Percentiles rank a stretch among this genome's conserved stretches.
Evolutionary conservation across 2,888 invertebrate genomes (phyloP).

Genomic region (Nymphalis c-album): DNA sequence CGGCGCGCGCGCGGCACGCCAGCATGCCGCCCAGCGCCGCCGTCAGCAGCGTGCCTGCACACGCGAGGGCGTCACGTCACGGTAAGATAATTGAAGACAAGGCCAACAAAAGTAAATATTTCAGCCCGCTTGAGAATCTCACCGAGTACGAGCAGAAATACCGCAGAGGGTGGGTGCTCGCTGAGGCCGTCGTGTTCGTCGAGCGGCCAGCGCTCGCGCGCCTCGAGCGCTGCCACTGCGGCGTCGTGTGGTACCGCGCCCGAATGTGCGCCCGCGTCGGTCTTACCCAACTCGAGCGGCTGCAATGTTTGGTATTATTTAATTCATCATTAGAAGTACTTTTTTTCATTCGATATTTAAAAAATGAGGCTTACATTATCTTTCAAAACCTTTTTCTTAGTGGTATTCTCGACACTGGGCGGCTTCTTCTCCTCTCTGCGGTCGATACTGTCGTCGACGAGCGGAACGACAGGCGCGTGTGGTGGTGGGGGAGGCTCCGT

Average conservation of each 20-base stretch:
- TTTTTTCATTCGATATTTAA: too few species aligned
- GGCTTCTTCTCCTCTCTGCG: slow-evolving; percentile 30
- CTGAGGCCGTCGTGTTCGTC: slow-evolving; percentile 84
- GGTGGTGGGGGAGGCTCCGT: slow-evolving; percentile 38
- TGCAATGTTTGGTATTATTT: background rate
- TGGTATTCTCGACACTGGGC: slow-evolving; percentile 36
- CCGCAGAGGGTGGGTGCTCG: slow-evolving; percentile 89
- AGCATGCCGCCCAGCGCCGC: slow-evolving; percentile 90
- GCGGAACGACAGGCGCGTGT: slow-evolving; percentile 38
- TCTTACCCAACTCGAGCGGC: slow-evolving; percentile 13
- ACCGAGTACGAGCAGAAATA: slow-evolving; percentile 89
- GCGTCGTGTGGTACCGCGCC: slow-evolving; percentile 25
- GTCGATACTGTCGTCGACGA: slow-evolving; percentile 31
- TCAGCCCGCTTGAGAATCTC: slow-evolving; percentile 37
- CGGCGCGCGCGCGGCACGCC: slow-evolving; percentile 90
- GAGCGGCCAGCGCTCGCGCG: slow-evolving; percentile 61
- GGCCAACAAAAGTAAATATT: too few species aligned
- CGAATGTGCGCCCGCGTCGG: slow-evolving; percentile 22
- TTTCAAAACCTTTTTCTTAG: slow-evolving; percentile 44
- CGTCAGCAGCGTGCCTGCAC: slow-evolving; percentile 89
- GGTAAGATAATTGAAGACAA: too few species aligned
- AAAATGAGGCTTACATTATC: slow-evolving; percentile 30
- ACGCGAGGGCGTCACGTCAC: background rate
- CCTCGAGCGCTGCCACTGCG: slow-evolving; percentile 30
- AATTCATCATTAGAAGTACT: too few species aligned